Evolutionary conservation across 2,113 vertebrate genomes (phyloP), one percentile per base, ranked within the genome.

Genomic region (Mastomys natalensis): DNA sequence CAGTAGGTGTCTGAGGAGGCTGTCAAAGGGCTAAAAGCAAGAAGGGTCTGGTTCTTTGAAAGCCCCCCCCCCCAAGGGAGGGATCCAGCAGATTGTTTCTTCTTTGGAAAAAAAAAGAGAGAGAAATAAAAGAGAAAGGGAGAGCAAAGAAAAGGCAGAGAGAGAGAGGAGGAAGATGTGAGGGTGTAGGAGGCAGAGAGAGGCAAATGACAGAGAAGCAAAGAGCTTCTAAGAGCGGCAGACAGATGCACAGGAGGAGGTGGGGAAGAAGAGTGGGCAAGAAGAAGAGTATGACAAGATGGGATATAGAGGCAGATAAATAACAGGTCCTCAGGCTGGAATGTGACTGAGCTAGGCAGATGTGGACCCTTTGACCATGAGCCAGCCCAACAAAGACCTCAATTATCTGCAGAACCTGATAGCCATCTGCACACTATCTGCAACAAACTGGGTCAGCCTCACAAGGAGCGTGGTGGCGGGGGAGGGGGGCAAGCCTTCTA

Each of bases 371-470:
- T 1, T 58, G 89, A 70, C 24, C 16, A 2, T 34, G 62, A 73
- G 34, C 89, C 81, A 81, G 24, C 5, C 62, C 86, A 62, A 48
- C 16, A 43, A 55, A 85, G 74, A 55, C 92, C 80, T 74, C 29
- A 5, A 3, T 89, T 66, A 92, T 74, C 51, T 87, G 17, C 82
- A 26, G 43, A 85, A 86, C 16, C 95, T n/a, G 90, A 40, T 37
- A 68, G 16, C 89, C 90, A 77, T 80, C 68, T 45, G 43, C 73
- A 73, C n/a, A 2, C 60, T 17, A n/a, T 66, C 85, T 60, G 77
- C n/a, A 19, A 74, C 84, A 87, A 82, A 96, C 43, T 87, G 73
- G 55, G 77, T 84, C 93, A 93, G 91, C 51, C 22, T 51, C 3
- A 62, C 37, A 2, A 55, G 72, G 86, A n/a, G 12, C 40, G 7